Evolutionary conservation across 2,113 vertebrate species (phyloP).

Genomic region (Pao palembangensis): DNA sequence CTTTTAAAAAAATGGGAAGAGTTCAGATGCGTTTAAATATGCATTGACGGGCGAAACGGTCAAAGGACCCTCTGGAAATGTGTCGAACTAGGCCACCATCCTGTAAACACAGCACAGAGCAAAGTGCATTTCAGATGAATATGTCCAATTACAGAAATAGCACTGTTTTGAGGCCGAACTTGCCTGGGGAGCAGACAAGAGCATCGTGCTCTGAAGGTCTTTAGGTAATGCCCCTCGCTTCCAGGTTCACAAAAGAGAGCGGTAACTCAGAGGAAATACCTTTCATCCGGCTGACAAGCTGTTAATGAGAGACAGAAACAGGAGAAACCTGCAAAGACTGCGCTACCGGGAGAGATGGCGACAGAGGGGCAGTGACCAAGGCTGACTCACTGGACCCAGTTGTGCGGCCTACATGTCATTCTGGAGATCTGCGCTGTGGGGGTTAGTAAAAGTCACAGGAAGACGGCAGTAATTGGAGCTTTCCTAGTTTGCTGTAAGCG

Average conservation of each 20-base stretch:
- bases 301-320: constrained; percentile 55
- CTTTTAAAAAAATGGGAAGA: constrained; percentile 34
- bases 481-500: constrained; percentile 7
- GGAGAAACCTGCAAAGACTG: constrained; percentile 42
- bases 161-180: constrained; percentile 20
- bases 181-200: constrained; percentile 11
- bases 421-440: constrained; percentile 6
- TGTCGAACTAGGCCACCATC: constrained; percentile 47
- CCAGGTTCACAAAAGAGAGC: constrained; percentile 38
- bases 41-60: constrained; percentile 5
- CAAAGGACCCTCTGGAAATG: constrained; percentile 34
- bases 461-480: constrained; percentile 20
- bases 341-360: constrained; percentile 22
- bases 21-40: constrained; percentile 24
- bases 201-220: constrained; percentile 46
- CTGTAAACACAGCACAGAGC: constrained; percentile 32
- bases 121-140: constrained; percentile 40
- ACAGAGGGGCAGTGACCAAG: constrained; percentile 17
- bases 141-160: constrained; percentile 40
- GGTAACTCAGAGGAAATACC: constrained; percentile 74
- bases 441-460: constrained; percentile 15
- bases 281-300: constrained; percentile 57
- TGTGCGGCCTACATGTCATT: constrained; percentile 33
- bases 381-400: constrained; percentile 35
- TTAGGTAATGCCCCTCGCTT: constrained; percentile 3